These are phyloP conservation scores for Rhagonycha fulva DNA, from an alignment of 2,888 invertebrate species.

Conservation along the genomic window DNA sequence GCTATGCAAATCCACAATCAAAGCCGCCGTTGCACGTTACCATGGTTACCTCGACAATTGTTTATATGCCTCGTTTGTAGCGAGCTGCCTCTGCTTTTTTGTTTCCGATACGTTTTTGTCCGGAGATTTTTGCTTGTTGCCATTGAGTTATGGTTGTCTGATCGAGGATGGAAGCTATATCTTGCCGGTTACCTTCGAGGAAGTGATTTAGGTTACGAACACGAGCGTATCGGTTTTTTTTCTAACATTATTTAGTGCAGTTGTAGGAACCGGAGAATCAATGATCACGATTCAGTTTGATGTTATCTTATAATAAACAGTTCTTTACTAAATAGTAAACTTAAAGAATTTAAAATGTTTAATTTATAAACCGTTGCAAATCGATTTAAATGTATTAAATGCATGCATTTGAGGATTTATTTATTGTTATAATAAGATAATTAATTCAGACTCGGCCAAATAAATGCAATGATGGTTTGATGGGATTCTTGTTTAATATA, in stretches of 20 bases:
- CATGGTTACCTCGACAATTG: conserved; percentile 52
- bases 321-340: conserved; percentile 8
- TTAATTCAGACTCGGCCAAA: neutral
- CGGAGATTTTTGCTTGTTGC: conserved; percentile 51
- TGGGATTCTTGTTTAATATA: neutral
- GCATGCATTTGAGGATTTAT: neutral
- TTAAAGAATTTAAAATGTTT: neutral
- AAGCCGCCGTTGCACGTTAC: conserved; percentile 53
- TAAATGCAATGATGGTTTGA: neutral
- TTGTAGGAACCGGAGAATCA: conserved; percentile 30
- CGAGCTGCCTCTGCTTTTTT: conserved; percentile 49
- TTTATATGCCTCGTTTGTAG: conserved; percentile 55
- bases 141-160: conserved; percentile 51
- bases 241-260: conserved; percentile 29
- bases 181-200: conserved; percentile 41
- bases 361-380: neutral
- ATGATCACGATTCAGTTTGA: conserved; percentile 34
- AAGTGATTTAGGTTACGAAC: conserved; percentile 48
- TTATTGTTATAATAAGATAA: neutral
- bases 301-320: conserved; percentile 26
- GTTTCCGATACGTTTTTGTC: conserved; percentile 49
- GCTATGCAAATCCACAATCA: conserved; percentile 55
- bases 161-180: conserved; percentile 34
- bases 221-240: conserved; percentile 24
- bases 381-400: neutral